A percentile compares a stretch with the other conserved stretches of the same genome.
Conservation (phyloP, 2,888 invertebrate genomes). For the Drosophila neonasuta region DNA sequence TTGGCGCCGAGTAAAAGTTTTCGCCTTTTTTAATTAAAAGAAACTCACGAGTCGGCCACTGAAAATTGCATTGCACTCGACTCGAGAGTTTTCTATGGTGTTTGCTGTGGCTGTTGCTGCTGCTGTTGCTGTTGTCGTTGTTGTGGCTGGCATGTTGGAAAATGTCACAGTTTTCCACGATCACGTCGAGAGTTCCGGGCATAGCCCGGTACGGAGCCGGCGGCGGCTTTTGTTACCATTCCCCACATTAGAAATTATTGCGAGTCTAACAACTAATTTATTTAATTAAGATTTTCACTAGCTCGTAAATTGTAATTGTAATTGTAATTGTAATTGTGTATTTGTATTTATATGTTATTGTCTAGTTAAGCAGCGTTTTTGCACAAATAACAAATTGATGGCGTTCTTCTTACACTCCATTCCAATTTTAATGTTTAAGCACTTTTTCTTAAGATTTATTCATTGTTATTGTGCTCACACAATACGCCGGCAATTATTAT, state of each 20-base stretch:
- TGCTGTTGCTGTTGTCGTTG: conserved; percentile 32
- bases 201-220: conserved; percentile 38
- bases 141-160: conserved; percentile 42
- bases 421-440: conserved; percentile 41
- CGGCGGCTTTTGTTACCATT: conserved; percentile 69
- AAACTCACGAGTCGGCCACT: conserved; percentile 62
- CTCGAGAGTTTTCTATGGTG: conserved; percentile 46
- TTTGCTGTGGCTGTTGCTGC: conserved; percentile 22
- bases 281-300: conserved; percentile 77
- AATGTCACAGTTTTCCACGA: conserved; percentile 62
- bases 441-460: conserved; percentile 49
- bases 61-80: conserved; percentile 41
- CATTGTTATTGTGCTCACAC: conserved; percentile 47
- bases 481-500: conserved; percentile 69
- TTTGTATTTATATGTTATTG: conserved; percentile 26
- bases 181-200: conserved; percentile 56
- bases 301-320: conserved; percentile 49
- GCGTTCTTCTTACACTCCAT: conserved; percentile 33
- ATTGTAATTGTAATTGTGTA: conserved; percentile 39
- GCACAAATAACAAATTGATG: conserved; percentile 67
- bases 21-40: conserved; percentile 76
- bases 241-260: conserved; percentile 73
- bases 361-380: conserved; percentile 60
- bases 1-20: conserved; percentile 71
- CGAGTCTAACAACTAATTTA: conserved; percentile 62